Conservation (phyloP, 2,888 invertebrate species). For the Tetranychus piercei region DNA sequence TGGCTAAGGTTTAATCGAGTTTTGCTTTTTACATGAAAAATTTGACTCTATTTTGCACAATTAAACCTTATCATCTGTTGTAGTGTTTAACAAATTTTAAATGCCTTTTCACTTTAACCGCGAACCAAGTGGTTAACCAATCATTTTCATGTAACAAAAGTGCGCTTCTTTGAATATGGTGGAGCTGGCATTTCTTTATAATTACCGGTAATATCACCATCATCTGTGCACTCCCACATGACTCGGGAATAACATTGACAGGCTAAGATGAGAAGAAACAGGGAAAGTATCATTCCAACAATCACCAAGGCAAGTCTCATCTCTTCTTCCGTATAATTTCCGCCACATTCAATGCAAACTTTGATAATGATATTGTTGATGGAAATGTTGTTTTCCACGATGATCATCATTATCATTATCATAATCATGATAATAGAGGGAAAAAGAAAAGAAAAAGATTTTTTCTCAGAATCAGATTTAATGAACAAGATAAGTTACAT, state of each 20-base stretch:
- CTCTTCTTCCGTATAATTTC: slow-evolving; percentile 15
- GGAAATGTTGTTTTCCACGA: neutral
- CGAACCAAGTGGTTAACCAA: too few relatives aligned
- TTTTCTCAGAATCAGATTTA: too few relatives aligned
- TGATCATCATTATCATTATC: neutral
- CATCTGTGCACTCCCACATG: slow-evolving; percentile 12
- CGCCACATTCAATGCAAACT: slow-evolving; percentile 11
- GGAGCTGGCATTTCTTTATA: slow-evolving; percentile 8
- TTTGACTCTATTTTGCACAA: too few relatives aligned
- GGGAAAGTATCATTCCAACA: slow-evolving; percentile 5
- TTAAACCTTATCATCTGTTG: too few relatives aligned
- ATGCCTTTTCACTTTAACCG: neutral
- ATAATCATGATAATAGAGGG: neutral
- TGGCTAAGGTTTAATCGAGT: too few relatives aligned
- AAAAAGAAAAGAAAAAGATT: neutral
- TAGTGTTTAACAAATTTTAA: too few relatives aligned
- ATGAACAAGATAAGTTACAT: too few relatives aligned
- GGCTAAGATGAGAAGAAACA: slow-evolving; percentile 9
- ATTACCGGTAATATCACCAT: neutral
- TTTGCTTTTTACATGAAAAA: too few relatives aligned
- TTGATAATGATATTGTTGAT: neutral
- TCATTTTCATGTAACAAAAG: neutral
- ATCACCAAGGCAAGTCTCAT: slow-evolving; percentile 6
- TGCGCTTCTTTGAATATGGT: neutral
- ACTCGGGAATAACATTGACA: slow-evolving; percentile 12